Base-by-base conservation (phyloP, 2,888 invertebrate species). In the Steromphala cineraria region DNA sequence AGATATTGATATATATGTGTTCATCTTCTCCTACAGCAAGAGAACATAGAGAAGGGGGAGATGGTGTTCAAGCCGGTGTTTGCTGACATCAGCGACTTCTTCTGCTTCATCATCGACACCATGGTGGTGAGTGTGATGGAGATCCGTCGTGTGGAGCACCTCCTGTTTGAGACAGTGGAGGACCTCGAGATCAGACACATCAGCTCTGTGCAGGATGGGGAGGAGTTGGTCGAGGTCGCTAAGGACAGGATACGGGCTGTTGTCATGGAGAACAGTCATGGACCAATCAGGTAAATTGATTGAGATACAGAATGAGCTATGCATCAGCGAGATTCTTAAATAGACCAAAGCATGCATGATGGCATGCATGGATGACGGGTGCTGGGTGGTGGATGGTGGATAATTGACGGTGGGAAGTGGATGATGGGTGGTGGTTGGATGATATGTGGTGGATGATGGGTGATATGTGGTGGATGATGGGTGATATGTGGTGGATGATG, bases 91-190 rank as follows among this genome's bases (percentile, higher is more conserved):
- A 88, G 88, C 81, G 88, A 90, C 71, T 87, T 87, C 46, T 91
- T 93, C 85, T 83, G 85, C 80, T 84, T 90, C 53, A 88, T 92
- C 21, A 88, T 93, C 74, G 93, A 93, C 84, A 86, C 86, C 7
- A 92, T 93, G 88, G 87, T 92, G 28, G 78, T 84, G 40, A 90
- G 91, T 84, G 92, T 92, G 15, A 78, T 80, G n/a, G 83, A 87
- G 53, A 82, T 93, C 46, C 91, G 90, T 1, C 84, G 91, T n/a
- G 86, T 93, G 19, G 92, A 93, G 79, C 83, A 89, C 71, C 80
- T 88, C 36, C 85, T 93, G 46, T 93, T 93, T 83, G 89, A 91
- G 78, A 84, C 87, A 13, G 89, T 92, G 21, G 91, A 91, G 40
- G 88, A 90, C 28, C 82, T 90, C 10, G 84, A 87, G 15, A 81